Evolutionary conservation across 2,113 vertebrate species (phyloP).

Genomic region (Chlamydotis undulata): DNA sequence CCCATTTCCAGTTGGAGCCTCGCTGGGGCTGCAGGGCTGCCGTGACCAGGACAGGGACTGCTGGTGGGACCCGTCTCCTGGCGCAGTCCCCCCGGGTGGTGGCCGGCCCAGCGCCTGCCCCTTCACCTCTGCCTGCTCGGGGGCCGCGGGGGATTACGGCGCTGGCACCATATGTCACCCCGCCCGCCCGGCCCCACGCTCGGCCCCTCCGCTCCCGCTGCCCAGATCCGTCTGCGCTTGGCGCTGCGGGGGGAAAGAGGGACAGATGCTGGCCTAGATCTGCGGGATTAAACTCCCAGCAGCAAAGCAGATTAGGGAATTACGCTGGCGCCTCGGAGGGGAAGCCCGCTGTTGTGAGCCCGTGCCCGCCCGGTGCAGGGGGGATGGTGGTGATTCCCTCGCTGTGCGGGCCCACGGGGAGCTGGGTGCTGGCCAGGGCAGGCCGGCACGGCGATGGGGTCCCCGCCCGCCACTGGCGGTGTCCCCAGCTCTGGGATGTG

Average conservation of each 20-base stretch:
- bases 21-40: neutral
- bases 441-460: neutral
- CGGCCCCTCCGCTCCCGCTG: neutral
- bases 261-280: slow-evolving; percentile 79
- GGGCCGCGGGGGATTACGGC: neutral
- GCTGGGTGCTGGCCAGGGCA: neutral
- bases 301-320: slow-evolving; percentile 77
- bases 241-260: slow-evolving; percentile 25
- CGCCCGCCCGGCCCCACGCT: neutral
- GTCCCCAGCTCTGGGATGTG: neutral
- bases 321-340: slow-evolving; percentile 44
- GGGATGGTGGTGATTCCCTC: neutral
- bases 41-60: neutral
- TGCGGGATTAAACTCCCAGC: slow-evolving; percentile 70
- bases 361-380: neutral
- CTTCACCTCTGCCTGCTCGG: neutral
- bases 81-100: neutral
- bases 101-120: neutral
- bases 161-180: slow-evolving; percentile 8
- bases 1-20: neutral
- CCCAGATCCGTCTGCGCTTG: slow-evolving; percentile 16
- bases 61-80: fast-evolving
- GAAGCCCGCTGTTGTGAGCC: slow-evolving; percentile 21
- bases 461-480: fast-evolving
- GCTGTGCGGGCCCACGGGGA: fast-evolving